A percentile compares a stretch with the other conserved stretches of the same genome.
Evolutionary conservation across 2,888 invertebrate genomes (phyloP).

Genomic region (Platynereis dumerilii): DNA sequence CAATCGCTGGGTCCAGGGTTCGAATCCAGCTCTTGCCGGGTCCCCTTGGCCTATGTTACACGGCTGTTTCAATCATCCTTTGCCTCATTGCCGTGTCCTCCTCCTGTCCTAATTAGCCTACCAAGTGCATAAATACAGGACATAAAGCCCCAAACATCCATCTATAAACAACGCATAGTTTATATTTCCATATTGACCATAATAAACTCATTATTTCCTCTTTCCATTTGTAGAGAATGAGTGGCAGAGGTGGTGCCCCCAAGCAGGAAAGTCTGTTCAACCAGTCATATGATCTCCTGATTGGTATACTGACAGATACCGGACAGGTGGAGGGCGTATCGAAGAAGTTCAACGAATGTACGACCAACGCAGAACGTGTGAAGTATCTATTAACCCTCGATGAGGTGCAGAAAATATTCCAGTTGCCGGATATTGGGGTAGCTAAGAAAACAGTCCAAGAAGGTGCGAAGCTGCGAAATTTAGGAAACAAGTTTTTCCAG

Average conservation of each 20-base stretch:
- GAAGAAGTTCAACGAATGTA: not conserved
- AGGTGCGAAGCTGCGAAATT: slow-evolving; percentile 68
- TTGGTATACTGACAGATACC: not conserved
- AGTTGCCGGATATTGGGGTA: not conserved
- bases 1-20: no score
- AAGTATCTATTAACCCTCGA: not conserved
- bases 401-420: not conserved
- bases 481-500: slow-evolving; percentile 59
- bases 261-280: slow-evolving; percentile 7
- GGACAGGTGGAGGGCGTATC: slow-evolving; percentile 5
- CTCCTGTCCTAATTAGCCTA: no score
- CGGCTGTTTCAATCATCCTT: no score
- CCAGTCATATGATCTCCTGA: slow-evolving; percentile 2
- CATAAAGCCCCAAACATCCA: no score
- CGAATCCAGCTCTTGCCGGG: no score
- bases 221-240: slow-evolving; percentile 9
- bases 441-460: slow-evolving; percentile 67
- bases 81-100: no score
- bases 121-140: no score
- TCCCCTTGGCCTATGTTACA: no score
- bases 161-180: no score
- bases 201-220: no score
- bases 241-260: not conserved
- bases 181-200: no score
- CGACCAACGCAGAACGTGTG: slow-evolving; percentile 10